Percentiles rank a stretch among this genome's conserved stretches.
Evolutionary conservation across 2,888 invertebrate species (phyloP).

Genomic region (Melinaea menophilus): DNA sequence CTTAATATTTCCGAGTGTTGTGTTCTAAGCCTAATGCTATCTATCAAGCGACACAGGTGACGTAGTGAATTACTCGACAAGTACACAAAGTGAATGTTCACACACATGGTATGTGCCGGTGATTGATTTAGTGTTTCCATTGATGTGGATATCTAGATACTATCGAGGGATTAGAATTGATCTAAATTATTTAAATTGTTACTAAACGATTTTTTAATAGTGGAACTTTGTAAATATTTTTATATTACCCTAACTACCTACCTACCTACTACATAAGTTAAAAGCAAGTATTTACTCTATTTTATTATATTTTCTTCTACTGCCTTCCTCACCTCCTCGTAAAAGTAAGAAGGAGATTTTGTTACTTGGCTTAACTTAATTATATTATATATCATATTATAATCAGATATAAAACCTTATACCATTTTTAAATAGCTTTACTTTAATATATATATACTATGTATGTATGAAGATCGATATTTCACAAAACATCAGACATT

Average conservation of each 20-base stretch:
- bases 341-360: too few species aligned
- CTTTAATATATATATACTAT: background rate
- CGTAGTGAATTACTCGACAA: conserved; percentile 39
- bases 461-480: background rate
- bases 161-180: conserved; percentile 15
- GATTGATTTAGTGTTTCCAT: conserved; percentile 23
- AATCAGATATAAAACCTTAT: too few species aligned
- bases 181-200: background rate
- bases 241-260: too few species aligned
- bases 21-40: conserved; percentile 13
- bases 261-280: too few species aligned
- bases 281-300: too few species aligned
- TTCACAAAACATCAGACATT: conserved; percentile 1
- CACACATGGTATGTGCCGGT: conserved; percentile 33
- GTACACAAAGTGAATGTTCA: conserved; percentile 44
- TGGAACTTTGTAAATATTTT: too few species aligned
- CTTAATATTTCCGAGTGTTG: background rate
- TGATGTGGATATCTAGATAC: conserved; percentile 9
- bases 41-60: conserved; percentile 25
- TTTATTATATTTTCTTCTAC: too few species aligned
- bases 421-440: too few species aligned
- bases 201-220: too few species aligned
- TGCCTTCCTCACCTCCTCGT: too few species aligned
- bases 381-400: too few species aligned
- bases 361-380: too few species aligned